Conservation (phyloP, 2,797 vertebrate species). For the Poeciliopsis presidionis region DNA sequence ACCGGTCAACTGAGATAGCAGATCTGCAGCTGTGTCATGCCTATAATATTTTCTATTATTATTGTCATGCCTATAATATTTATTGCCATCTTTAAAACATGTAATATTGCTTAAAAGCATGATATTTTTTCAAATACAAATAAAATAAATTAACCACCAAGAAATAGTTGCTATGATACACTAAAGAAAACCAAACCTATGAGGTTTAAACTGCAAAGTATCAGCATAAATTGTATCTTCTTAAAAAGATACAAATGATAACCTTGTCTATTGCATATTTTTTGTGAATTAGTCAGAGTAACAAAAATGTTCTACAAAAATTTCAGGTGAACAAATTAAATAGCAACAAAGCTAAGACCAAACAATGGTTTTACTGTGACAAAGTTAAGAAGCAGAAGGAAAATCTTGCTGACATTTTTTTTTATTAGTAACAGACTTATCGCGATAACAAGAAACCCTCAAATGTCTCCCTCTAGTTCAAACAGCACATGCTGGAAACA, state of each 20-base stretch:
- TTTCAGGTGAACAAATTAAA: background rate
- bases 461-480: background rate
- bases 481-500: conserved; percentile 59
- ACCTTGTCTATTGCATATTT: no score
- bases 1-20: background rate
- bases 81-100: background rate
- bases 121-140: background rate
- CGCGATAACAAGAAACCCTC: conserved; percentile 24
- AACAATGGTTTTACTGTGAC: background rate
- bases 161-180: no score
- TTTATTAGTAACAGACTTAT: conserved; percentile 41
- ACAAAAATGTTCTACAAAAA: background rate
- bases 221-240: no score
- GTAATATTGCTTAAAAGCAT: background rate
- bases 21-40: background rate
- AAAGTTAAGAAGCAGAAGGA: conserved; percentile 4
- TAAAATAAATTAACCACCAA: no score
- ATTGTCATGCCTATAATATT: no score
- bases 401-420: conserved; percentile 39
- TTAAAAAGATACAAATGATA: no score
- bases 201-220: no score
- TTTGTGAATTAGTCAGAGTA: no score
- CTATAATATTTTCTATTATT: no score
- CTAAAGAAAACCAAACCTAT: no score
- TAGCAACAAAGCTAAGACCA: conserved; percentile 8